Evolutionary conservation across 2,113 vertebrate species (phyloP).

Genomic region (Arizona elegans): DNA sequence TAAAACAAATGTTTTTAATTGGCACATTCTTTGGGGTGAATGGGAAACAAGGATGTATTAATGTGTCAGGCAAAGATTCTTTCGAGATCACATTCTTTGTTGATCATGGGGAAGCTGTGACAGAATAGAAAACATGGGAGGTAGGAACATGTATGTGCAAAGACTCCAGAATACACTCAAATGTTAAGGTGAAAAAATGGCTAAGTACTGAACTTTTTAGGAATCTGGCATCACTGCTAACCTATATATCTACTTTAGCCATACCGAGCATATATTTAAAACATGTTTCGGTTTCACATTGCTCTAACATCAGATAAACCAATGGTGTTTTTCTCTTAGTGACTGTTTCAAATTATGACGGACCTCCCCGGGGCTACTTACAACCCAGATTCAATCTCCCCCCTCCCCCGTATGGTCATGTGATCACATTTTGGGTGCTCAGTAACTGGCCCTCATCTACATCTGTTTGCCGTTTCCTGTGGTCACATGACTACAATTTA

Average conservation of each 20-base stretch:
- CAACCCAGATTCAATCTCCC: no score
- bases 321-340: not conserved
- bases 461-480: no score
- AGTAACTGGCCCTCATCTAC: no score
- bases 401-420: no score
- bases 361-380: not conserved
- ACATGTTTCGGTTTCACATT: not conserved
- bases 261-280: not conserved
- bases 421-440: no score
- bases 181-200: not conserved
- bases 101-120: not conserved
- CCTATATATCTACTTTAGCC: not conserved
- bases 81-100: not conserved
- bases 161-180: not conserved
- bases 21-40: not conserved
- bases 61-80: not conserved
- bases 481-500: no score
- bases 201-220: not conserved
- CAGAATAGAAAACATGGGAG: not conserved
- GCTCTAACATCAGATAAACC: not conserved
- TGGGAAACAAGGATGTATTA: not conserved
- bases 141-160: not conserved
- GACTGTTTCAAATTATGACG: not conserved
- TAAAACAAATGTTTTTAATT: not conserved
- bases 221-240: not conserved